phyloP scores from a whole-genome alignment of 2,113 vertebrate species.

The Columba janthina region DNA sequence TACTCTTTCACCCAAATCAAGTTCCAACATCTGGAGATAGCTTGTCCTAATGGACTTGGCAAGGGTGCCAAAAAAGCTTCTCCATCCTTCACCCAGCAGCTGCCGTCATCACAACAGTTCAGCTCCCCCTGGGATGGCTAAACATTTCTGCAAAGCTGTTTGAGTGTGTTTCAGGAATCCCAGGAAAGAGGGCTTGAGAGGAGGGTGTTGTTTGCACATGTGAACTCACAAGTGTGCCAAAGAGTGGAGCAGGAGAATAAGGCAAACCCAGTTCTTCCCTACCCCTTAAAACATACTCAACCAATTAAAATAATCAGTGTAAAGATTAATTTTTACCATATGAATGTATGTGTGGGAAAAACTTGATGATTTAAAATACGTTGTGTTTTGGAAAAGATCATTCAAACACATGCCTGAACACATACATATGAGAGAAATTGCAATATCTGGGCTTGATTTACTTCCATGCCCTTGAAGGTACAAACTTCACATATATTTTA shows the following conservation, averaged over 20 bases:
- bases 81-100: constrained; percentile 26
- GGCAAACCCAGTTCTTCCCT: background rate
- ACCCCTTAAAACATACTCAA: constrained; percentile 1
- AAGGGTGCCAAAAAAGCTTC: background rate
- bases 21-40: constrained; percentile 37
- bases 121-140: background rate
- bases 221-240: background rate
- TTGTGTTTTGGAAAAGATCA: constrained; percentile 30
- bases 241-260: background rate
- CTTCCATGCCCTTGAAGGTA: background rate
- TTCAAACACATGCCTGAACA: constrained; percentile 2
- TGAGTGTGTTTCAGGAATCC: constrained; percentile 11
- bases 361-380: background rate
- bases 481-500: background rate
- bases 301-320: constrained; percentile 1
- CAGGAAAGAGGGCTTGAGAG: background rate
- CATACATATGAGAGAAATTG: background rate
- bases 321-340: constrained; percentile 16
- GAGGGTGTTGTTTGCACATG: background rate
- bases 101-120: background rate
- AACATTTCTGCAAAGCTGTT: constrained; percentile 19
- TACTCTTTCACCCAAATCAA: constrained; percentile 2
- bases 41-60: constrained; percentile 1
- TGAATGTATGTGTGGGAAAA: background rate
- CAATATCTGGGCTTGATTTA: background rate